Percentiles rank a stretch among this genome's conserved stretches.
phyloP scores from a whole-genome alignment of 2,888 invertebrate genomes.

The Cheilosia vernalis region DNA sequence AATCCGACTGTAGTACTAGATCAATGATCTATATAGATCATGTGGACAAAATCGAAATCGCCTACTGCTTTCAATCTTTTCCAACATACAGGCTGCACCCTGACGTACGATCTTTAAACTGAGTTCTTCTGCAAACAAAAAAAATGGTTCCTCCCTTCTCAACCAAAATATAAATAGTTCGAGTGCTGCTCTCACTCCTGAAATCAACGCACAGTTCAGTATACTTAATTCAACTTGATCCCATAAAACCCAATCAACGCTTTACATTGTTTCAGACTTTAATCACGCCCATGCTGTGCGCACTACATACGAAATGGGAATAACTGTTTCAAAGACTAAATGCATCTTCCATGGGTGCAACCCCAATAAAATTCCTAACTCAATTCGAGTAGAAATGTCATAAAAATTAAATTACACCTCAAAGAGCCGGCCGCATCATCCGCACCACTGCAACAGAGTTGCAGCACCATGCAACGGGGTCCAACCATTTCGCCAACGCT shows the following conservation, averaged over 20 bases:
- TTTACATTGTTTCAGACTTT: conserved; percentile 26
- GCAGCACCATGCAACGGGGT: not conserved
- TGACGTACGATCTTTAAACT: too few species aligned
- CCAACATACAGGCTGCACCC: too few species aligned
- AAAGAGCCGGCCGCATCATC: conserved; percentile 38
- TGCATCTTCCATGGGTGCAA: conserved; percentile 43
- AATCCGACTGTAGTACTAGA: too few species aligned
- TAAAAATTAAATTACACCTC: conserved; percentile 73
- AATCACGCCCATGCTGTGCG: conserved; percentile 38
- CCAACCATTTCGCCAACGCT: conserved; percentile 9
- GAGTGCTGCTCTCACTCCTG: conserved; percentile 7
- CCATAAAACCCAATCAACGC: conserved; percentile 69
- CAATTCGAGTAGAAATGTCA: conserved; percentile 43
- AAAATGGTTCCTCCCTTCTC: not conserved
- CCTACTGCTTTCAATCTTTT: too few species aligned
- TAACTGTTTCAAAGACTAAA: conserved; percentile 41
- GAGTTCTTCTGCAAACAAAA: not conserved
- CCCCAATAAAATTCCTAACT: conserved; percentile 49
- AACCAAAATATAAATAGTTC: conserved; percentile 5
- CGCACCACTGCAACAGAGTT: conserved; percentile 47
- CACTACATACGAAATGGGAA: conserved; percentile 27
- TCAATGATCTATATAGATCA: too few species aligned
- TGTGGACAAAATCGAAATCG: too few species aligned
- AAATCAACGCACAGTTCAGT: conserved; percentile 32
- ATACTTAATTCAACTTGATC: conserved; percentile 51